Evolutionary conservation across 2,888 invertebrate genomes (phyloP).

Genomic region (Galerucella pusilla): DNA sequence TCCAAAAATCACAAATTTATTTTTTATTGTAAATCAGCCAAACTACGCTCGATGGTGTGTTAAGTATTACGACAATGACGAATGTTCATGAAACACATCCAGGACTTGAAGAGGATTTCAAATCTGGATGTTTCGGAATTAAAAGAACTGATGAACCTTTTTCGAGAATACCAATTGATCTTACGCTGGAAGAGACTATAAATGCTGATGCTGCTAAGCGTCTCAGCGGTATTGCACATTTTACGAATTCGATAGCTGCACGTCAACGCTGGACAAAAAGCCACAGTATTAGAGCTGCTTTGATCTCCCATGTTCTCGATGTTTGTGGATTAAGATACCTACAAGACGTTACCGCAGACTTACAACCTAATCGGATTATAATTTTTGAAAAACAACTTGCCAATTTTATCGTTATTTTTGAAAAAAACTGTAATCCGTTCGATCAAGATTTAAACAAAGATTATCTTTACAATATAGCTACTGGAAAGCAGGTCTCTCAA

Average conservation of each 20-base stretch:
- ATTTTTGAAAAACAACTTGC: slow-evolving; percentile 16
- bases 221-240: background rate
- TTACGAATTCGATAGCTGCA: slow-evolving; percentile 11
- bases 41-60: slow-evolving; percentile 24
- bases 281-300: too few species aligned
- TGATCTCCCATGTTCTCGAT: too few species aligned
- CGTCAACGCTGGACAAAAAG: background rate
- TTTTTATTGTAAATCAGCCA: slow-evolving; percentile 19
- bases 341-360: too few species aligned
- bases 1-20: slow-evolving; percentile 12
- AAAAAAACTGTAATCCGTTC: slow-evolving; percentile 2
- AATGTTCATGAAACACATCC: slow-evolving; percentile 25
- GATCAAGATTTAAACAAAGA: background rate
- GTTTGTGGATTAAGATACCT: too few species aligned
- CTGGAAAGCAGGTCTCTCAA: too few species aligned
- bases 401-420: slow-evolving; percentile 11
- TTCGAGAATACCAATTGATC: too few species aligned
- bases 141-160: slow-evolving; percentile 11
- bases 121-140: slow-evolving; percentile 13
- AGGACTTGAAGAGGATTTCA: slow-evolving; percentile 7
- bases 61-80: slow-evolving; percentile 15
- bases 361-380: slow-evolving; percentile 14
- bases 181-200: too few species aligned
- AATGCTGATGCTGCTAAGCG: too few species aligned
- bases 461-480: too few species aligned